phyloP scores from a whole-genome alignment of 2,888 invertebrate species.

The Morpho helenor region DNA sequence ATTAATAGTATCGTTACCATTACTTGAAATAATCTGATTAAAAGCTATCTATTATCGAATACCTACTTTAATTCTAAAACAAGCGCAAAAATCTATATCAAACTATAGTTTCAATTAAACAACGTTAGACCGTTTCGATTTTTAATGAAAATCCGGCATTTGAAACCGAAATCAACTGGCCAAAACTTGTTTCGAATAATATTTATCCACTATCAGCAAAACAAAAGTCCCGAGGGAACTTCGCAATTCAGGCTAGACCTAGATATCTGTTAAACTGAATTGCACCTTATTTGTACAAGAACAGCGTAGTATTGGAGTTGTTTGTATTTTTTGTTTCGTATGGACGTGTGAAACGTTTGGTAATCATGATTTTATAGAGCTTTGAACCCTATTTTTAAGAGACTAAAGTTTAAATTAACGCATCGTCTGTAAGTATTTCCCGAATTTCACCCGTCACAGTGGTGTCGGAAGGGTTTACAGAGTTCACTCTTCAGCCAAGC shows the following conservation, averaged over 20 bases:
- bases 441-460: constrained; percentile 36
- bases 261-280: constrained; percentile 28
- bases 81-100: constrained; percentile 26
- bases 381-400: constrained; percentile 27
- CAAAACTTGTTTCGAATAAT: constrained; percentile 56
- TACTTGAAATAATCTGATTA: too few species aligned
- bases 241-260: constrained; percentile 37
- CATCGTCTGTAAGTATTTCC: constrained; percentile 28
- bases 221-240: constrained; percentile 55
- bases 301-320: constrained; percentile 20
- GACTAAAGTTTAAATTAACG: constrained; percentile 6
- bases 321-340: constrained; percentile 31
- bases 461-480: constrained; percentile 37
- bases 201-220: constrained; percentile 58
- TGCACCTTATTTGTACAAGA: constrained; percentile 26
- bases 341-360: constrained; percentile 31
- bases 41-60: not conserved
- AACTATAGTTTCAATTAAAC: constrained; percentile 17
- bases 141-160: constrained; percentile 51
- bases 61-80: constrained; percentile 26
- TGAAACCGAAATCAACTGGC: constrained; percentile 49
- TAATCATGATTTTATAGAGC: constrained; percentile 21
- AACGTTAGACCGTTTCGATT: constrained; percentile 28
- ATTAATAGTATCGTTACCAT: too few species aligned
- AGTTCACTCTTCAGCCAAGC: constrained; percentile 35